Conservation (phyloP, 2,797 vertebrate species). For the Mastacembelus armatus region DNA sequence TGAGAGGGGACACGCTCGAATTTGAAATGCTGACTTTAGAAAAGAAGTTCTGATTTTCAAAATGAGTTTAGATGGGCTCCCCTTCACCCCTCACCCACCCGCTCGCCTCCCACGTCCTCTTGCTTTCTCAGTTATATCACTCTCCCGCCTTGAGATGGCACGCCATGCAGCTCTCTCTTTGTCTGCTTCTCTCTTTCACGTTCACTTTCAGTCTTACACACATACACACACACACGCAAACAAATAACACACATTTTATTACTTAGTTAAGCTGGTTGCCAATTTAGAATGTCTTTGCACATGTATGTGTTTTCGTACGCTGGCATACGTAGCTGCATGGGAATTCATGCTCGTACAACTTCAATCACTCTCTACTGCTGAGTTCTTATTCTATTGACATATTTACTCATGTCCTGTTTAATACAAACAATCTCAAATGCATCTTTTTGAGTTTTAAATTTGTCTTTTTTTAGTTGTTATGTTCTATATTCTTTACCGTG, state of each 20-base stretch:
- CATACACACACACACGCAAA: slow-evolving; percentile 5
- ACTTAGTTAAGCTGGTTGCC: slow-evolving; percentile 4
- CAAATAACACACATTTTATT: slow-evolving; percentile 20
- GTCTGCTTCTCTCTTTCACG: slow-evolving; percentile 42
- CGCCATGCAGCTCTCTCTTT: slow-evolving; percentile 59
- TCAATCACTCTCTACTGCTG: background rate
- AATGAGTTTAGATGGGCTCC: slow-evolving; percentile 84
- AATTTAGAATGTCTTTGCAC: slow-evolving; percentile 5
- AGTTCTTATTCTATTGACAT: background rate
- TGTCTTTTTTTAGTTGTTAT: slow-evolving; percentile 19
- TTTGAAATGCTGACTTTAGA: slow-evolving; percentile 90
- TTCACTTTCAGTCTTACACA: slow-evolving; percentile 14
- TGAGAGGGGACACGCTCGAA: slow-evolving; percentile 86
- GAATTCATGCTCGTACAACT: too few species aligned
- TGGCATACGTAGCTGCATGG: too few species aligned
- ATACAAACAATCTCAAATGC: slow-evolving; percentile 13
- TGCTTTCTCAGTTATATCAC: slow-evolving; percentile 73
- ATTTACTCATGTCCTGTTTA: background rate
- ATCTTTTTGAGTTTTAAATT: slow-evolving; percentile 2
- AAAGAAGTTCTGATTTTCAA: slow-evolving; percentile 85
- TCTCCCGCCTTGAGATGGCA: slow-evolving; percentile 55
- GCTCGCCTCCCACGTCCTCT: slow-evolving; percentile 77
- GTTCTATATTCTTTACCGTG: slow-evolving; percentile 31
- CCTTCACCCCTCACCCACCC: slow-evolving; percentile 73
- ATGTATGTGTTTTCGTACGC: too few species aligned